Evolutionary conservation across 1,140 invertebrate genomes (phyloP).

Genomic region (Drosophila truncata): DNA sequence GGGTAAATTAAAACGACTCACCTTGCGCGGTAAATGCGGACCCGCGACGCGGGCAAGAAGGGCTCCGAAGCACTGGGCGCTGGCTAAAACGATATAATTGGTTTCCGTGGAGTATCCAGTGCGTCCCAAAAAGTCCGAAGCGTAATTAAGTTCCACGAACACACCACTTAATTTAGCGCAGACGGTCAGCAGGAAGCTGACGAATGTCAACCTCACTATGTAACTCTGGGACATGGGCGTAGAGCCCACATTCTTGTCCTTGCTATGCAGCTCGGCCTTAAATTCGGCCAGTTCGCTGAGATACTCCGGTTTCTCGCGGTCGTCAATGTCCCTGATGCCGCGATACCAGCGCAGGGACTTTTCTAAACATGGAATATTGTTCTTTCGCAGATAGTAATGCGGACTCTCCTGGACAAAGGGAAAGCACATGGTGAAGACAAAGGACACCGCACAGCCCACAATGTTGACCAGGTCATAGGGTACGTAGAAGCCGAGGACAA

Average conservation of each 20-base stretch:
- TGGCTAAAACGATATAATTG: constrained; percentile 59
- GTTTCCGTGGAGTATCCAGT: constrained; percentile 56
- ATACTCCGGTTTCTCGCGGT: constrained; percentile 70
- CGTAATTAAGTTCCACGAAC: constrained; percentile 67
- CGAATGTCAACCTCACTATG: constrained; percentile 55
- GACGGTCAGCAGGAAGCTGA: constrained; percentile 63
- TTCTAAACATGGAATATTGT: constrained; percentile 86
- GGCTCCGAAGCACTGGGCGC: constrained; percentile 55
- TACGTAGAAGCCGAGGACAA: constrained; percentile 58
- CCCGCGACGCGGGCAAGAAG: constrained; percentile 56
- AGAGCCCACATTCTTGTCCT: constrained; percentile 31
- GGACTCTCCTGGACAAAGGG: constrained; percentile 88
- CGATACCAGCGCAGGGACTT: constrained; percentile 86
- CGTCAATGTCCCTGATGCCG: constrained; percentile 72
- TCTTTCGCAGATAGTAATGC: constrained; percentile 87
- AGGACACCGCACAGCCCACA: constrained; percentile 86
- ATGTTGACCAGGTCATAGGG: constrained; percentile 60
- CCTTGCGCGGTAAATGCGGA: constrained; percentile 59
- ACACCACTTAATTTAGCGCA: constrained; percentile 73
- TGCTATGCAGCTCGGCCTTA: constrained; percentile 48
- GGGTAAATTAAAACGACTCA: background rate
- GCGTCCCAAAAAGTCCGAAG: constrained; percentile 60
- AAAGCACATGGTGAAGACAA: constrained; percentile 86
- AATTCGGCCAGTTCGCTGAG: constrained; percentile 63
- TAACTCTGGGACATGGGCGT: constrained; percentile 52